Evolutionary conservation across 2,888 invertebrate species (phyloP), one percentile per base, ranked within the genome.

Genomic region (Suillia variegata): DNA sequence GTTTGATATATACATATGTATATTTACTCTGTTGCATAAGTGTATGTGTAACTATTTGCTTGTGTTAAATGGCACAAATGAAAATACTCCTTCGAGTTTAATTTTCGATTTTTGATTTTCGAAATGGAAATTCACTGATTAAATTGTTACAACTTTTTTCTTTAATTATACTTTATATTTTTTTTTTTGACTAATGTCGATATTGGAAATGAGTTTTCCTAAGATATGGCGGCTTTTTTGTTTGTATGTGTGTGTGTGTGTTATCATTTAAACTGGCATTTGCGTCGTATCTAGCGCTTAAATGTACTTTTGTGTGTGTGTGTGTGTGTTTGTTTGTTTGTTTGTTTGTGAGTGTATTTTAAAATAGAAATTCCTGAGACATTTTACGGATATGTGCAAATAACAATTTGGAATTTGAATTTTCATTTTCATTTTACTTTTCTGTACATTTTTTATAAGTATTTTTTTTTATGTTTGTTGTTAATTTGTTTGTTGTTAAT

Each of bases 381-480:
- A 71, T 68, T 75, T 73, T 69, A 70, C 69, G 74, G 80, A 81
- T 80, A 80, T 80, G 80, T 79, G 77, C 73, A 73, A 76, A 73
- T 76, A 73, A 71, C 74, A 77, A 70, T 75, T 77, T 74, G 72
- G 69, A 68, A 67, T 67, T 66, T 65, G 58, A 60, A 61, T 64
- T 62, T 55, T 12, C 13, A n/a, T n/a, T n/a, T n/a, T n/a, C n/a
- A n/a, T n/a, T n/a, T n/a, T n/a, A n/a, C n/a, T n/a, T n/a, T n/a
- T 56, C 54, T 47, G 17, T 26, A 13, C 18, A 31, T 65, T 59
- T 54, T 52, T 59, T 63, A n/a, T 21, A 12, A 21, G 20, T 59
- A 57, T 61, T 63, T 38, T 48, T 18, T 51, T 48, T 52, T 63
- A 50, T 45, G 54, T 62, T 54, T 58, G 12, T 55, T 18, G 4